Conservation (phyloP, 2,113 vertebrate genomes). For the Percina caprodes region DNA sequence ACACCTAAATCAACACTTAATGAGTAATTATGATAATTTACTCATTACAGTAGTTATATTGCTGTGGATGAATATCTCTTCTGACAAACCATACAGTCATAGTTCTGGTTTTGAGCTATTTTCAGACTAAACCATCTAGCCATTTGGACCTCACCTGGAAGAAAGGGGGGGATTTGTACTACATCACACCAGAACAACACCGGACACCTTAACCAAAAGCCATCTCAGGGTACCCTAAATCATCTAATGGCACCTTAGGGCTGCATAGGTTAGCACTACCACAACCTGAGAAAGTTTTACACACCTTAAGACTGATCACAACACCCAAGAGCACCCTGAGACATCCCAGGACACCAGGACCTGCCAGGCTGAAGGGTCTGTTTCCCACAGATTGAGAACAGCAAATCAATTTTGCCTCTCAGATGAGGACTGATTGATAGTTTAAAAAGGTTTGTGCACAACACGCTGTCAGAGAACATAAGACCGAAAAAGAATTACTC, state of each 20-base stretch:
- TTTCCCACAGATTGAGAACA: slow-evolving; percentile 45
- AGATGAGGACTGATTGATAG: slow-evolving; percentile 51
- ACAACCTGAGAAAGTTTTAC: slow-evolving; percentile 9
- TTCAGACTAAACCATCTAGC: not conserved
- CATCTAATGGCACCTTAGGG: slow-evolving; percentile 9
- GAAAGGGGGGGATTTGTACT: not conserved
- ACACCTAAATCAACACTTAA: not conserved
- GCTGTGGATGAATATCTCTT: not conserved
- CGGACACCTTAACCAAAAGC: not conserved
- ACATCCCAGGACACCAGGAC: slow-evolving; percentile 47
- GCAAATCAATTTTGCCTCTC: slow-evolving; percentile 34
- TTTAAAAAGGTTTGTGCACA: slow-evolving; percentile 44
- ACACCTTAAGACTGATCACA: slow-evolving; percentile 19
- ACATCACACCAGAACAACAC: not conserved
- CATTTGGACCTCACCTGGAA: slow-evolving; percentile 1
- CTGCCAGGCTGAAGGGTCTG: slow-evolving; percentile 53
- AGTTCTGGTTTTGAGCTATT: not conserved
- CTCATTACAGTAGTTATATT: not conserved
- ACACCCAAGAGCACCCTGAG: slow-evolving; percentile 35
- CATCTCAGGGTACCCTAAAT: not conserved
- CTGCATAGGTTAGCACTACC: slow-evolving; percentile 7
- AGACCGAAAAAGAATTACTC: slow-evolving; percentile 38
- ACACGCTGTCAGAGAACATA: slow-evolving; percentile 32
- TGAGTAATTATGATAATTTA: slow-evolving; percentile 3
- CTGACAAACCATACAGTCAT: not conserved